These are phyloP conservation scores for Belonocnema kinseyi DNA, from an alignment of 1,140 invertebrate species.

Conservation along the genomic window DNA sequence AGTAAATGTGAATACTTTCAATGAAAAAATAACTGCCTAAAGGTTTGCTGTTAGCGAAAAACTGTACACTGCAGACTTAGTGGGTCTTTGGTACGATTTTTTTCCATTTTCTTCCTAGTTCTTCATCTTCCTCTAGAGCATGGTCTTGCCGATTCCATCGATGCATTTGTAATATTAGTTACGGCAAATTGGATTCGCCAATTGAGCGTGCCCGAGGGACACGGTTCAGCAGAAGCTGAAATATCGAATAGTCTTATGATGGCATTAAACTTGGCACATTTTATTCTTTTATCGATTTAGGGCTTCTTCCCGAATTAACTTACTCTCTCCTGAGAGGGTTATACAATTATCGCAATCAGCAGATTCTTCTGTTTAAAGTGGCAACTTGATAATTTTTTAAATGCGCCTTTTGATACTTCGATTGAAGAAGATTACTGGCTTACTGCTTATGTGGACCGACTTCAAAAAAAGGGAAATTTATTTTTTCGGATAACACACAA, in stretches of 20 bases:
- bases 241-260: background rate
- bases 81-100: background rate
- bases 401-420: no score
- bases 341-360: no score
- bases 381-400: no score
- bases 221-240: background rate
- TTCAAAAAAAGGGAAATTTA: no score
- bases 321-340: background rate
- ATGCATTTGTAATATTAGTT: constrained; percentile 44
- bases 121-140: background rate
- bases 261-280: constrained; percentile 14
- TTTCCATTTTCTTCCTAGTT: background rate
- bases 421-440: no score
- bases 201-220: constrained; percentile 33
- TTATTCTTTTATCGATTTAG: constrained; percentile 7
- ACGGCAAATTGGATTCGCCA: constrained; percentile 43
- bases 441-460: no score
- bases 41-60: background rate
- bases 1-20: background rate
- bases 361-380: no score
- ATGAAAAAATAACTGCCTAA: background rate
- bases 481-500: no score
- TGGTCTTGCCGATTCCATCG: constrained; percentile 9
- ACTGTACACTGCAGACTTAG: background rate
- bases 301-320: background rate